Base-by-base conservation (phyloP, 1,140 invertebrate genomes). In the Lethrus apterus region DNA sequence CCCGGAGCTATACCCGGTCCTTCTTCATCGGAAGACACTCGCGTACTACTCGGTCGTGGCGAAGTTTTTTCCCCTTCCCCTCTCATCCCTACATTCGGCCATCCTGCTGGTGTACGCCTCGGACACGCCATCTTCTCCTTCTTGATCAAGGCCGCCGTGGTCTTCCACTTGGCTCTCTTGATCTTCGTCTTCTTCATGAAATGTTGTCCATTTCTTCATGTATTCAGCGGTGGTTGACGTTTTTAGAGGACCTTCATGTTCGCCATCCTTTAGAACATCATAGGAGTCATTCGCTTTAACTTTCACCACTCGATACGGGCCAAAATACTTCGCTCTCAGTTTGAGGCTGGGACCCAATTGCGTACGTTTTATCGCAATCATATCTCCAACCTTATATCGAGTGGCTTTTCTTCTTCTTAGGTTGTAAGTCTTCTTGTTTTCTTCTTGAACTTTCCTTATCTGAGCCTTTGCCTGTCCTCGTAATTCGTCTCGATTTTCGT, bases 341-440 rank as follows among this genome's bases (percentile, higher is more conserved):
- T 70, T 70, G 9, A 58, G 35, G 1, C 62, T 64, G 13, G 51
- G 36, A 4, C 51, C 47, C 46, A 64, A 64, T 18, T 69, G 64
- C 0, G 68, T 66, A 20, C 58, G 32, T 40, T 64, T 62, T 3
- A 68, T 68, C 7, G 62, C 64, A 8, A 68, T 64, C 29, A 64
- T 21, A 42, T 70, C 64, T 13, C 55, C 57, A 14, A 55, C 30
- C 18, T 57, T 38, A 46, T 65, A 67, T 11, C 44, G 35, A 11
- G 19, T 45, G 14, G 47, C 38, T 35, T 35, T 19, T 31, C 31
- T 42, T 32, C 52, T 46, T 48, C 36, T 43, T 13, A 35, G 19
- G 24, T 66, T 56, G 46, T 48, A 67, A 3, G 7, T 36, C 14
- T 44, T 54, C 8, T 14, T 51, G 38, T 67, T 66, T 47, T 66